These are phyloP conservation scores for Marasmarcha lunaedactyla DNA, from an alignment of 2,888 invertebrate genomes.

Conservation along the genomic window DNA sequence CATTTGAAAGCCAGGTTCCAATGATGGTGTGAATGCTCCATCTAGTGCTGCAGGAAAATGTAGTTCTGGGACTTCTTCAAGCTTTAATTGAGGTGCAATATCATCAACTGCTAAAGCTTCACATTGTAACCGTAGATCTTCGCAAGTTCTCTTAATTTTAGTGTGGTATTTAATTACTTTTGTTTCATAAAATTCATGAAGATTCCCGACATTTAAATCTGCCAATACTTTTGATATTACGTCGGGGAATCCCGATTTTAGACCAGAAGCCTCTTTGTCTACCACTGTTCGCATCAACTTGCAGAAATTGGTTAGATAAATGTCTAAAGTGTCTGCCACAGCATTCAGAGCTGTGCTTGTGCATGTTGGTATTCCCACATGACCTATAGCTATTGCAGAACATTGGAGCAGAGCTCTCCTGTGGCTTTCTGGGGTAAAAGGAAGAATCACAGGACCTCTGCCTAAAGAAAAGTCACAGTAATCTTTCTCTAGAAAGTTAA, in stretches of 20 bases:
- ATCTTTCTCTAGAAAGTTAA: slow-evolving; percentile 48
- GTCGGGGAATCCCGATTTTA: slow-evolving; percentile 55
- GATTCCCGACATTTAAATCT: slow-evolving; percentile 50
- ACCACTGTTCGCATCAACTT: slow-evolving; percentile 46
- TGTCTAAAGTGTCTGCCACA: slow-evolving; percentile 47
- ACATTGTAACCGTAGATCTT: slow-evolving; percentile 34
- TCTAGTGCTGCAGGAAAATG: slow-evolving; percentile 65
- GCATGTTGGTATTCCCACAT: slow-evolving; percentile 45
- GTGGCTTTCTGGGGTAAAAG: slow-evolving; percentile 59
- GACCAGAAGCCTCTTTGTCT: slow-evolving; percentile 50
- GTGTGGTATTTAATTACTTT: slow-evolving; percentile 46
- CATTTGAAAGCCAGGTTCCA: slow-evolving; percentile 76
- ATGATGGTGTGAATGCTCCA: slow-evolving; percentile 65
- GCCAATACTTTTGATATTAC: slow-evolving; percentile 55
- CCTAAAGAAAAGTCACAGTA: slow-evolving; percentile 59
- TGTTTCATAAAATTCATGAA: slow-evolving; percentile 55
- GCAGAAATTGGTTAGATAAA: slow-evolving; percentile 55
- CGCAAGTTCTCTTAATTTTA: slow-evolving; percentile 42
- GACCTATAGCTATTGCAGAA: slow-evolving; percentile 55
- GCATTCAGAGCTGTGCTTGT: slow-evolving; percentile 48
- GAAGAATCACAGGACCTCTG: slow-evolving; percentile 44
- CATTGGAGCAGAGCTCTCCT: slow-evolving; percentile 51
- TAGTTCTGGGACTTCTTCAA: slow-evolving; percentile 64
- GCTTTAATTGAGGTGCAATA: slow-evolving; percentile 44
- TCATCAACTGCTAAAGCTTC: slow-evolving; percentile 42